Evolutionary conservation across 2,888 invertebrate genomes (phyloP).

Genomic region (Cerceris rybyensis): DNA sequence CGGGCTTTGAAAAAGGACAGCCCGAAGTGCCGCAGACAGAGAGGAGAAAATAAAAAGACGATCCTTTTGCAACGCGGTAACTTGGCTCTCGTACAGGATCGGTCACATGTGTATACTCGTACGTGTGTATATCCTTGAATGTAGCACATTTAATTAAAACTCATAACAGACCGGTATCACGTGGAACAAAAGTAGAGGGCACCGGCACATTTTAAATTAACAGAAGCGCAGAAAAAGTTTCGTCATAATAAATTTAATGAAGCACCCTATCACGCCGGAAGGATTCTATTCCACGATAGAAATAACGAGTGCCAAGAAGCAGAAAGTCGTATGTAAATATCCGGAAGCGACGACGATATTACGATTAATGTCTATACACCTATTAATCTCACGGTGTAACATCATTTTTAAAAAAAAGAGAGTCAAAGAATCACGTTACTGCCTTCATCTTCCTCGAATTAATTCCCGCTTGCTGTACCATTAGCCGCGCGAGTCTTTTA

Average conservation of each 20-base stretch:
- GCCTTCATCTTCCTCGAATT: no score
- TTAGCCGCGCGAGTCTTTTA: no score
- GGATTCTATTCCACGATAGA: not conserved
- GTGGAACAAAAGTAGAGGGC: slow-evolving; percentile 22
- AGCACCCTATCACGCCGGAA: not conserved
- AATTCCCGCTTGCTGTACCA: no score
- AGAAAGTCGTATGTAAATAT: not conserved
- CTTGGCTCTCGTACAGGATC: slow-evolving; percentile 43
- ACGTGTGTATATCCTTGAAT: slow-evolving; percentile 8
- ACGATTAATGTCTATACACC: not conserved
- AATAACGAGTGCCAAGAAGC: slow-evolving; percentile 21
- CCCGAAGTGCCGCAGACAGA: slow-evolving; percentile 16
- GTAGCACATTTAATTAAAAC: slow-evolving; percentile 58
- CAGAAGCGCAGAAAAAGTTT: slow-evolving; percentile 27
- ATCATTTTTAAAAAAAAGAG: no score
- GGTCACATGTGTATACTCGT: slow-evolving; percentile 1
- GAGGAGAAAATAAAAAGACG: slow-evolving; percentile 31
- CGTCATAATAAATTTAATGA: slow-evolving; percentile 47
- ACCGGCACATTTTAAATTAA: slow-evolving; percentile 26
- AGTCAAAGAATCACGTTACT: no score
- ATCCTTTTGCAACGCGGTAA: slow-evolving; percentile 40
- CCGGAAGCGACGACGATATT: not conserved
- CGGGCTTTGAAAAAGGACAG: slow-evolving; percentile 10
- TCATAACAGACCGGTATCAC: slow-evolving; percentile 36
- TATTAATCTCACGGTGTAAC: not conserved